phyloP scores from a whole-genome alignment of 1,140 invertebrate species.

The Eciton burchellii region DNA sequence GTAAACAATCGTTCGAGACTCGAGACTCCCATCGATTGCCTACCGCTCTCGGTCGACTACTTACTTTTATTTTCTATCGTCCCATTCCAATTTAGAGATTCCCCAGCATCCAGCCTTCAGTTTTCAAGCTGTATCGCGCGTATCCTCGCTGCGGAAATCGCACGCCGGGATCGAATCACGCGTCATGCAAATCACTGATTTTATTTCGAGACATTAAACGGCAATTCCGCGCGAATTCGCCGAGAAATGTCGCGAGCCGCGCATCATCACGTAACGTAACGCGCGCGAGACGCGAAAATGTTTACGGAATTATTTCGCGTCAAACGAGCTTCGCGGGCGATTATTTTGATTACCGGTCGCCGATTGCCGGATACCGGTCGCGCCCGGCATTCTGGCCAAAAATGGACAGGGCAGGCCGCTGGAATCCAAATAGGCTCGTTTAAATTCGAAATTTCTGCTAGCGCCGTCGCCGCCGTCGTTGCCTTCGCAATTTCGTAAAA shows the following conservation, averaged over 20 bases:
- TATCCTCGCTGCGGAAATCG: neutral
- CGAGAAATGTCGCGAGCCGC: conserved; percentile 25
- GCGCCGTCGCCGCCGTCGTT: conserved; percentile 12
- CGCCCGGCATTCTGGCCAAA: conserved; percentile 45
- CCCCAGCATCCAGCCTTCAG: no score
- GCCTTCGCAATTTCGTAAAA: conserved; percentile 61
- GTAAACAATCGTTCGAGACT: neutral
- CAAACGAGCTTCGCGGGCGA: conserved; percentile 33
- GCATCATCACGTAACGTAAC: neutral
- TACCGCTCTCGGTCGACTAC: neutral
- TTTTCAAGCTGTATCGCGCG: neutral
- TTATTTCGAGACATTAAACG: conserved; percentile 48
- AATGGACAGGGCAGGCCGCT: conserved; percentile 36
- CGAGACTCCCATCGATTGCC: neutral
- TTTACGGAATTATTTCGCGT: conserved; percentile 34
- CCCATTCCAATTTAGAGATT: neutral
- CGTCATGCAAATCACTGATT: conserved; percentile 35
- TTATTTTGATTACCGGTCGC: conserved; percentile 61
- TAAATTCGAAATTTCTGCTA: conserved; percentile 59
- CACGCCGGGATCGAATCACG: neutral
- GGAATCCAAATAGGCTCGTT: conserved; percentile 62
- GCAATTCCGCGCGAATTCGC: conserved; percentile 9
- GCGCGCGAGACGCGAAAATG: conserved; percentile 16
- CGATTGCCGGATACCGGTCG: conserved; percentile 56
- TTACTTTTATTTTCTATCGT: neutral